Percentiles rank a stretch among this genome's conserved stretches.
Evolutionary conservation across 2,888 invertebrate genomes (phyloP).

Genomic region (Plagodis pulveraria): DNA sequence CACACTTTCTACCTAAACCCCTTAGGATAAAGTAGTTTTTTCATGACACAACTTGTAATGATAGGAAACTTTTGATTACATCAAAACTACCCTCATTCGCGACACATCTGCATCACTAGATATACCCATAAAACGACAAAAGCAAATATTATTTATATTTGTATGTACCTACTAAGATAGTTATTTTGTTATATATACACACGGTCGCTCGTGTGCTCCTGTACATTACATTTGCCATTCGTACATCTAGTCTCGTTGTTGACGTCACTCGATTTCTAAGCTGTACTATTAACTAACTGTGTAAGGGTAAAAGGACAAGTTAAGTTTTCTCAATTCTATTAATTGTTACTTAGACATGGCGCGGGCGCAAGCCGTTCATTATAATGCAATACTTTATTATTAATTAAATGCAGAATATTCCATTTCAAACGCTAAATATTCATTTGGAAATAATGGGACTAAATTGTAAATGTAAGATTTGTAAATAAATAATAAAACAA

Average conservation of each 20-base stretch:
- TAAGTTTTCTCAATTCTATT: conserved; percentile 75
- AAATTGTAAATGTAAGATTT: conserved; percentile 78
- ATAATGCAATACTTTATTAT: conserved; percentile 25
- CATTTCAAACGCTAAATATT: conserved; percentile 59
- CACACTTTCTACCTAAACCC: conserved; percentile 51
- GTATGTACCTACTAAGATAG: conserved; percentile 3
- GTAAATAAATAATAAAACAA: conserved; percentile 75
- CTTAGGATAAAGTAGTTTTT: conserved; percentile 50
- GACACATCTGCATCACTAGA: conserved; percentile 10
- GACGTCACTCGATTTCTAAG: conserved; percentile 11
- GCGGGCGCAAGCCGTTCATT: conserved; percentile 22
- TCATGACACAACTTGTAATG: conserved; percentile 45
- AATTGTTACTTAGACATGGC: conserved; percentile 51
- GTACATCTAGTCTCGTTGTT: conserved; percentile 17
- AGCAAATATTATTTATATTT: conserved; percentile 27
- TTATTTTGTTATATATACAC: not conserved
- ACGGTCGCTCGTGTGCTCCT: not conserved
- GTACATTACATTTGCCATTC: conserved; percentile 8
- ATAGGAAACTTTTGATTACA: conserved; percentile 40
- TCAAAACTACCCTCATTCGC: conserved; percentile 4
- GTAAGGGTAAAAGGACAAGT: conserved; percentile 41
- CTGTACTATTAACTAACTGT: conserved; percentile 9
- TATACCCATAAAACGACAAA: too few species aligned
- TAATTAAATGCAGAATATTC: conserved; percentile 39
- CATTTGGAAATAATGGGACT: conserved; percentile 82